These are phyloP conservation scores for Magallana gigas DNA, from an alignment of 1,140 invertebrate genomes.

Conservation along the genomic window DNA sequence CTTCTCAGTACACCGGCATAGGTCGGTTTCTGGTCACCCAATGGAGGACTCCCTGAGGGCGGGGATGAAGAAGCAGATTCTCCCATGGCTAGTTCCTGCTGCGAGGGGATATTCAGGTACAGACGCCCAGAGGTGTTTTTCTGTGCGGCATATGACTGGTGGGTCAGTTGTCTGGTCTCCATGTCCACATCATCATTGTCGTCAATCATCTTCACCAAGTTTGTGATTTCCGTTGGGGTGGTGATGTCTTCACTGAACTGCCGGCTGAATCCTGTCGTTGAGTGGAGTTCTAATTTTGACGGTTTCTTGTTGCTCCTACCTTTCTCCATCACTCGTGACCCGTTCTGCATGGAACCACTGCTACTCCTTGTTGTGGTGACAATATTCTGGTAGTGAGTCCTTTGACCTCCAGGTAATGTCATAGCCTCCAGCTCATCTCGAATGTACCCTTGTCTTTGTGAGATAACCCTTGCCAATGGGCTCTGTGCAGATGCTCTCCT, in stretches of 20 bases:
- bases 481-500: conserved; percentile 56
- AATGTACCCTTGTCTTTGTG: conserved; percentile 41
- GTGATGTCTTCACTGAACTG: conserved; percentile 75
- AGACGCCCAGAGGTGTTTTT: conserved; percentile 47
- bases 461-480: conserved; percentile 54
- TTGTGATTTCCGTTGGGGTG: conserved; percentile 73
- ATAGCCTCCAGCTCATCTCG: conserved; percentile 16
- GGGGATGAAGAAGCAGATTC: conserved; percentile 50
- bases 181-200: conserved; percentile 42
- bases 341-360: conserved; percentile 15
- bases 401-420: conserved; percentile 12
- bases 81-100: conserved; percentile 7
- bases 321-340: conserved; percentile 45
- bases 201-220: conserved; percentile 75
- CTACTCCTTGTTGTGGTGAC: background rate
- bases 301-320: conserved; percentile 27
- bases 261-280: conserved; percentile 70
- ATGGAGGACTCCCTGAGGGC: conserved; percentile 51
- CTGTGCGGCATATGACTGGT: conserved; percentile 2
- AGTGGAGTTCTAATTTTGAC: conserved; percentile 50
- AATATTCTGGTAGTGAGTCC: conserved; percentile 7
- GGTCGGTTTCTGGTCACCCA: conserved; percentile 60
- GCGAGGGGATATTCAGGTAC: conserved; percentile 62
- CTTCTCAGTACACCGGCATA: conserved; percentile 65
- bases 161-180: conserved; percentile 29